Evolutionary conservation across 2,797 vertebrate genomes (phyloP).

Genomic region (Smutsia temminckii): DNA sequence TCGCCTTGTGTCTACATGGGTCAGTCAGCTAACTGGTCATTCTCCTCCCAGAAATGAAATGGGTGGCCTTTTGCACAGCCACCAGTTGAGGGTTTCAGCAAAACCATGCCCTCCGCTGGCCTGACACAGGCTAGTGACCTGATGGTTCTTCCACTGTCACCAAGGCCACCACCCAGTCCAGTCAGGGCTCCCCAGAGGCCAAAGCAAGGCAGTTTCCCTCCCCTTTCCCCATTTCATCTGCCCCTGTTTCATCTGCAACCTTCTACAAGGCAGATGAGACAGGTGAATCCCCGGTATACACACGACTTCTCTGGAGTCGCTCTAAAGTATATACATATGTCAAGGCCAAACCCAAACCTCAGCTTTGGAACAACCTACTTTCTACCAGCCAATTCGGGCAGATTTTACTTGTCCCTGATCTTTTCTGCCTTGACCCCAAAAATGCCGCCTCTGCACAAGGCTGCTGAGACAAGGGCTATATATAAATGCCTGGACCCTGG

Average conservation of each 20-base stretch:
- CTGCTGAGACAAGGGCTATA: slow-evolving; percentile 1
- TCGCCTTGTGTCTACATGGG: not conserved
- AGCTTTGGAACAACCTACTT: not conserved
- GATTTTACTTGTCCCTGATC: slow-evolving; percentile 7
- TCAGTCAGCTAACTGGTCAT: not conserved
- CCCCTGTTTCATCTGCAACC: not conserved
- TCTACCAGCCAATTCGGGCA: not conserved
- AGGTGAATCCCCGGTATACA: rapidly evolving
- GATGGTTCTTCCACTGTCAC: not conserved
- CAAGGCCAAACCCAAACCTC: not conserved
- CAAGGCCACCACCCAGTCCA: not conserved
- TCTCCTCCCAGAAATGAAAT: not conserved
- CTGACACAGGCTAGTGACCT: not conserved
- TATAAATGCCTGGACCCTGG: slow-evolving; percentile 2
- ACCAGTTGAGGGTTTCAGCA: not conserved
- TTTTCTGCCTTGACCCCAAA: slow-evolving; percentile 14
- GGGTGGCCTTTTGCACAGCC: not conserved
- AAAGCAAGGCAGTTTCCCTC: not conserved
- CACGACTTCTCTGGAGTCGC: not conserved
- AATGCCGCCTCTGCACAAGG: not conserved
- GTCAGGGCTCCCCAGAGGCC: not conserved
- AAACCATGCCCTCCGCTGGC: not conserved
- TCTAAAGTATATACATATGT: not conserved
- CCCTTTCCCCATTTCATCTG: not conserved
- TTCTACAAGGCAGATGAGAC: not conserved